Percentiles rank a stretch among this genome's conserved stretches.
These are phyloP conservation scores for Leptinotarsa lineolata DNA, from an alignment of 1,140 invertebrate genomes.

Conservation along the genomic window DNA sequence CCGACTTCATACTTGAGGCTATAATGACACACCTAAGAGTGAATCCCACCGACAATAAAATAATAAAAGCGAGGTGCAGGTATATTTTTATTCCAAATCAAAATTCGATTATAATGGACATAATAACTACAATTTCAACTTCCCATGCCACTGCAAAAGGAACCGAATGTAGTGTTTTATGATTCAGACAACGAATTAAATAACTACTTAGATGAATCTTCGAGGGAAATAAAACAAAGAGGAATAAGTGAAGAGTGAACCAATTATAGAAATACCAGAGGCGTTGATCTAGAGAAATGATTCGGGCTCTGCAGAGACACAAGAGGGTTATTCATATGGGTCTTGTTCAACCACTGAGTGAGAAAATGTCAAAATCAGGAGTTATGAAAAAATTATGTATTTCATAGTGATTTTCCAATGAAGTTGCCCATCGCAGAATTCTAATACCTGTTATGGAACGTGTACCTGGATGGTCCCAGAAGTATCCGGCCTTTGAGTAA, in stretches of 20 bases:
- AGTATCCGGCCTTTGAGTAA: no score
- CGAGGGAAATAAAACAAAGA: not conserved
- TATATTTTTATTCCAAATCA: conserved; percentile 19
- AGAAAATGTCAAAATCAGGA: no score
- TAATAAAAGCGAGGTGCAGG: conserved; percentile 14
- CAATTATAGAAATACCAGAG: no score
- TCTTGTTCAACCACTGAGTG: no score
- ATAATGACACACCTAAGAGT: not conserved
- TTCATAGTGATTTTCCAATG: no score
- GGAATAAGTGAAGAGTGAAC: not conserved
- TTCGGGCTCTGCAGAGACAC: no score
- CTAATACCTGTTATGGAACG: no score
- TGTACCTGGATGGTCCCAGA: no score
- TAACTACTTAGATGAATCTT: conserved; percentile 2
- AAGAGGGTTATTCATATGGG: no score
- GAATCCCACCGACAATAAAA: conserved; percentile 21
- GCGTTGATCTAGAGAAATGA: no score
- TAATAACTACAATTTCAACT: conserved; percentile 27
- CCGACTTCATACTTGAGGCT: not conserved
- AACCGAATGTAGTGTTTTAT: conserved; percentile 14
- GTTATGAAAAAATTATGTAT: no score
- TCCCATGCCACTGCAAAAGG: conserved; percentile 23
- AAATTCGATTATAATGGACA: conserved; percentile 19
- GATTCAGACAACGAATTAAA: not conserved
- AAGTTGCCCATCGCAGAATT: no score